phyloP scores from a whole-genome alignment of 2,888 invertebrate species.

The Cordilura impudica region DNA sequence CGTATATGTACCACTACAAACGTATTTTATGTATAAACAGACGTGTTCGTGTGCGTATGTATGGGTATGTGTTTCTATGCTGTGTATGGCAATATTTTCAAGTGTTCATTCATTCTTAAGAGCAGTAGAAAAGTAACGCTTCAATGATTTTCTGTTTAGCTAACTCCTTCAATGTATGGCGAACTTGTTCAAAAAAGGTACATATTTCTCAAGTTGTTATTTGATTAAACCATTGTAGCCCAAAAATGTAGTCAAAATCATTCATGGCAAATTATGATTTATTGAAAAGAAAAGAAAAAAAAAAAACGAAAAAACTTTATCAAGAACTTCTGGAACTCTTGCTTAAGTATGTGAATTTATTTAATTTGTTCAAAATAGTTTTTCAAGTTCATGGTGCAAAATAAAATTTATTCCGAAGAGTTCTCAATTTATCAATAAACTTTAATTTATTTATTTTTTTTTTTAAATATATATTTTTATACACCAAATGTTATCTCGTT shows the following conservation, averaged over 20 bases:
- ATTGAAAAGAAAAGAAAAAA: too few species aligned
- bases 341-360: too few species aligned
- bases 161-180: conserved; percentile 49
- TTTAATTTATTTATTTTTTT: too few species aligned
- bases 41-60: background rate
- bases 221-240: conserved; percentile 47
- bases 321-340: background rate
- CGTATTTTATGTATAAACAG: background rate
- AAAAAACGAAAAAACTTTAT: too few species aligned
- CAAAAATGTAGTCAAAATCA: conserved; percentile 30
- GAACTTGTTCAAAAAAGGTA: conserved; percentile 49
- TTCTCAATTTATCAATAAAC: too few species aligned
- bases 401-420: background rate
- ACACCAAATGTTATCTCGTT: too few species aligned
- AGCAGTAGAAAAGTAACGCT: conserved; percentile 48
- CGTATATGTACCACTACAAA: background rate
- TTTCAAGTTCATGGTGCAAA: background rate
- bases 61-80: background rate
- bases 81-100: conserved; percentile 37
- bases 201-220: conserved; percentile 49
- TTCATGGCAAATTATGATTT: conserved; percentile 40
- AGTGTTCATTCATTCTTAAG: conserved; percentile 46
- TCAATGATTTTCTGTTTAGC: conserved; percentile 41
- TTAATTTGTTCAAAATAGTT: background rate
- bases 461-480: too few species aligned